These are phyloP conservation scores for Tenthredo mesomela DNA, from an alignment of 2,888 invertebrate species.

Conservation along the genomic window DNA sequence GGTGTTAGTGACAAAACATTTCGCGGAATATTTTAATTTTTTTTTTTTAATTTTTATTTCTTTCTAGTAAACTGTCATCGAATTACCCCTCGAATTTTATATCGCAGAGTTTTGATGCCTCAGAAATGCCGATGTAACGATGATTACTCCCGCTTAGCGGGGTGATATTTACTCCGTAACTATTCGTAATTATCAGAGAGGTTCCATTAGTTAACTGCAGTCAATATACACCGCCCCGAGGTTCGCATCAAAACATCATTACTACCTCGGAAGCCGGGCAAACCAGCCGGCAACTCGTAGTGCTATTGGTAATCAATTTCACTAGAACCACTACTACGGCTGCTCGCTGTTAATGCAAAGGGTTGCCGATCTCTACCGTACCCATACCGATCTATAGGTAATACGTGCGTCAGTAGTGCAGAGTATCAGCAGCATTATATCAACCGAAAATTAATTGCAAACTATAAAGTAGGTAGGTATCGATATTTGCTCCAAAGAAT, in stretches of 20 bases:
- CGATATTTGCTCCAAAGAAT: background rate
- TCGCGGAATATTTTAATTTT: background rate
- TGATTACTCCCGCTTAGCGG: constrained; percentile 73
- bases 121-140: constrained; percentile 66
- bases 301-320: constrained; percentile 77
- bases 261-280: constrained; percentile 66
- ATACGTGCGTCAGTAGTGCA: background rate
- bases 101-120: background rate
- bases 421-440: background rate
- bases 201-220: constrained; percentile 77
- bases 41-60: background rate
- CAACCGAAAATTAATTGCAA: background rate
- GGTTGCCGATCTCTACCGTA: constrained; percentile 59
- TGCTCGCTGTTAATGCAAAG: constrained; percentile 69
- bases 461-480: background rate
- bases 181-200: constrained; percentile 76
- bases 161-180: constrained; percentile 73
- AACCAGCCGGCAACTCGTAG: constrained; percentile 56
- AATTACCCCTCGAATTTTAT: background rate
- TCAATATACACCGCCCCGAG: constrained; percentile 72
- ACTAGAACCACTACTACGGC: constrained; percentile 55
- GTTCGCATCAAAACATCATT: constrained; percentile 77
- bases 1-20: too few species aligned
- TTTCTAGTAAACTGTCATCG: background rate
- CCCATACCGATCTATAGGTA: background rate